These are phyloP conservation scores for Tubulanus polymorphus DNA, from an alignment of 2,888 invertebrate species.

Conservation along the genomic window DNA sequence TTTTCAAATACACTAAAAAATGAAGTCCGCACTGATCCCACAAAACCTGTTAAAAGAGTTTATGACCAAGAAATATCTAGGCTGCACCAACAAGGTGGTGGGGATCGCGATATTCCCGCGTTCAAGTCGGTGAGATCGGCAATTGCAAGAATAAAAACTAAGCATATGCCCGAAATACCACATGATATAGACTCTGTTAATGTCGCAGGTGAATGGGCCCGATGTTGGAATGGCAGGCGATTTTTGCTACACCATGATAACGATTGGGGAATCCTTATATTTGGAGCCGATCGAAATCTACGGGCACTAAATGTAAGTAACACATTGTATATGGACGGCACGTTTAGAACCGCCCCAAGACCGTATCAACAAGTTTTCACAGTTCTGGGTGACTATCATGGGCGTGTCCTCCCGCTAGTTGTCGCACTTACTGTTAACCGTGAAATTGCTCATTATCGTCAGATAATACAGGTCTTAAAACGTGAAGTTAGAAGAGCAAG, in stretches of 20 bases:
- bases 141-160: not conserved
- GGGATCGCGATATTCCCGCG: not conserved
- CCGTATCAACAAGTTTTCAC: conserved; percentile 1
- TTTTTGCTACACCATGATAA: conserved; percentile 4
- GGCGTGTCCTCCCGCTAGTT: not conserved
- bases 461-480: not conserved
- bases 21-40: not conserved
- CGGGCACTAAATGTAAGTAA: not conserved
- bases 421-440: not conserved
- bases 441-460: conserved; percentile 1
- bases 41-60: not conserved
- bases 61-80: not conserved
- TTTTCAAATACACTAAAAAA: not conserved
- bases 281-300: not conserved
- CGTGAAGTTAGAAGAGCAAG: not conserved
- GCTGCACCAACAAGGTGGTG: conserved; percentile 2
- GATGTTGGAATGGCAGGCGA: not conserved
- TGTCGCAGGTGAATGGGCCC: not conserved
- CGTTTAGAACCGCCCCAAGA: not conserved
- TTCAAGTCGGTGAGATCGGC: not conserved
- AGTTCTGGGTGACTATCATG: not conserved
- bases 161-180: not conserved
- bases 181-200: not conserved
- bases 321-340: not conserved
- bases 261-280: conserved; percentile 3